Base-by-base conservation (phyloP, 2,113 vertebrate genomes). In the Syngnathus scovelli region DNA sequence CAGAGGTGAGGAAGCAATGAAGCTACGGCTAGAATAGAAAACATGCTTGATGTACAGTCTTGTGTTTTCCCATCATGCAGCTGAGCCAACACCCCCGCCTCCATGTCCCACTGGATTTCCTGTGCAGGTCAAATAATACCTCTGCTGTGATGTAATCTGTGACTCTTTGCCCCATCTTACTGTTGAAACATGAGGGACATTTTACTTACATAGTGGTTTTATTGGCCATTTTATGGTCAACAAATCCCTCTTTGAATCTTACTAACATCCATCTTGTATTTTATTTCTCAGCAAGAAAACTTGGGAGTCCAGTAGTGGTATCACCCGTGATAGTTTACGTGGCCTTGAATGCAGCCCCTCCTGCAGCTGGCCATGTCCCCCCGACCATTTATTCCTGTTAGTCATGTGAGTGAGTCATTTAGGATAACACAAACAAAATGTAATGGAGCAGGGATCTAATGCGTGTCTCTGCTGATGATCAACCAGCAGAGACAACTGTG, bases 331-430 rank as follows among this genome's bases (percentile, higher is more conserved):
- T 37, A 12, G 43, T 71, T 74, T 66, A 36, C 74, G 61, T 74
- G 68, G 79, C 61, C 66, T 73, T 44, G 49, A 76, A 68, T 66
- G 46, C 44, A 66, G 69, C 67, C 54, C 72, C 71, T 69, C 59
- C 18, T 74, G 67, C 69, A 64, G 72, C 46, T 71, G 69, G 52
- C 68, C 51, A 23, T 27, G 61, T 39, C 59, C 68, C 55, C 63
- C 55, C 37, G 54, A 65, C 69, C 61, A 36, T 52, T 64, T 0
- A 11, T 41, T 39, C 37, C 2, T 62, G 54, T 33, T 16, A 76
- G 49, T 77, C 64, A 58, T 62, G n/a, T 41, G 52, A 5, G 59
- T 81, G 81, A 85, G 65, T 83, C 87, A 80, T 64, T 68, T 21
- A 13, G 73, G 51, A 78, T 70, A 79, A 83, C 68, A 37, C 7